A percentile compares a stretch with the other conserved stretches of the same genome.
phyloP scores from a whole-genome alignment of 2,113 vertebrate species.

The Mormyrus lacerda region DNA sequence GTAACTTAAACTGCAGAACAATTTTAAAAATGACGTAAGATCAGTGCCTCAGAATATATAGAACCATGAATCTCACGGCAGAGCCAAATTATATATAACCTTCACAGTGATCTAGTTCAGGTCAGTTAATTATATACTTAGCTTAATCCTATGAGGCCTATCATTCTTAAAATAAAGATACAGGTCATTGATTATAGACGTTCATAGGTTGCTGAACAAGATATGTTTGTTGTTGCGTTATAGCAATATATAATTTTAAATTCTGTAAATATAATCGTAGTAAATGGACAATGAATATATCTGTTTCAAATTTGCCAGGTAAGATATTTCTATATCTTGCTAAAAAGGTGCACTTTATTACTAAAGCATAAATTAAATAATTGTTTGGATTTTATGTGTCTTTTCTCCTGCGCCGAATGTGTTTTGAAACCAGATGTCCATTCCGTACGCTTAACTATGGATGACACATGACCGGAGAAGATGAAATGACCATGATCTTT shows the following conservation, averaged over 20 bases:
- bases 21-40: neutral
- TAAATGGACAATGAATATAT: neutral
- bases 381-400: neutral
- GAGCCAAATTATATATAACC: slow-evolving; percentile 43
- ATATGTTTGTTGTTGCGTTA: slow-evolving; percentile 32
- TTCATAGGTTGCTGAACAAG: slow-evolving; percentile 27
- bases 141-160: slow-evolving; percentile 42
- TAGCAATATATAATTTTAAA: neutral
- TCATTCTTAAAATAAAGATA: slow-evolving; percentile 49
- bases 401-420: slow-evolving; percentile 23
- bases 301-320: neutral
- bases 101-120: slow-evolving; percentile 52
- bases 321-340: slow-evolving; percentile 5
- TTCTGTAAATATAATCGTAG: neutral
- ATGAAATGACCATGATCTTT: neutral
- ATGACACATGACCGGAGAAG: neutral
- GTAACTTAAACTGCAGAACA: neutral
- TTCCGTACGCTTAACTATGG: slow-evolving; percentile 14
- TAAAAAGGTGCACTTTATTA: slow-evolving; percentile 30
- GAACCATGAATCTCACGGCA: slow-evolving; percentile 42
- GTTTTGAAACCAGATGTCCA: slow-evolving; percentile 14
- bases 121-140: slow-evolving; percentile 53
- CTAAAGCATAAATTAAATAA: neutral
- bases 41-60: slow-evolving; percentile 31
- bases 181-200: slow-evolving; percentile 47